Base-by-base conservation (phyloP, 2,888 invertebrate genomes). In the Phymatocera aterrima region DNA sequence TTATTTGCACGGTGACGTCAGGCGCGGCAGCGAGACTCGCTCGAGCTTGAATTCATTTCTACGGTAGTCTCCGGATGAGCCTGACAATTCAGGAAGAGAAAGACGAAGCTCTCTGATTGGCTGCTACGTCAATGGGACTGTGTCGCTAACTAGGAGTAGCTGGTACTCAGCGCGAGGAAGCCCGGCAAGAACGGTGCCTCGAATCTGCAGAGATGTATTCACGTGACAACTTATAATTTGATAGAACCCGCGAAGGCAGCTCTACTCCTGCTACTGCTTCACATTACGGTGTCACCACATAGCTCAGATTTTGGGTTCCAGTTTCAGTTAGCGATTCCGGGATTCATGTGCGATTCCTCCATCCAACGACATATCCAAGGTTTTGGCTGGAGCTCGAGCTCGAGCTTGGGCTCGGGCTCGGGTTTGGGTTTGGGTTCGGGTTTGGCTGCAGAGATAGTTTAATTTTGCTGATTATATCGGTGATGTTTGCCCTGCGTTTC, bases 401-500 rank as follows among this genome's bases (percentile, higher is more conserved):
- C n/a, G n/a, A n/a, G n/a, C 15, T 65, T 12, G 21, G 8, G 64
- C 37, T 64, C 5, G 51, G 34, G 61, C 34, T 65, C 8, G 43
- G 21, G 57, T 24, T 65, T 12, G 21, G 8, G 64, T 21, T 64
- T 10, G 51, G 34, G 61, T n/a, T 65, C 8, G 43, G 21, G 57
- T 28, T 37, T 51, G 34, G 51, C 51, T 57, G 80, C 31, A 60
- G 34, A 80, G 80, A 83, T 80, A 81, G 84, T 84, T 82, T 81
- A 81, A 85, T 83, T 83, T 79, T 79, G 77, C 82, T 84, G 86
- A 86, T 85, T 84, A 85, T 86, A 83, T 84, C 83, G 82, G 75
- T 80, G 83, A 83, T 84, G 81, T 86, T 86, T 85, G 83, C 84
- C 48, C 37, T 78, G 61, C 60, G 64, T 51, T 48, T 43, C 75